These are phyloP conservation scores for Hydrocynus forskahlii DNA, from an alignment of 2,797 vertebrate species.

Conservation along the genomic window DNA sequence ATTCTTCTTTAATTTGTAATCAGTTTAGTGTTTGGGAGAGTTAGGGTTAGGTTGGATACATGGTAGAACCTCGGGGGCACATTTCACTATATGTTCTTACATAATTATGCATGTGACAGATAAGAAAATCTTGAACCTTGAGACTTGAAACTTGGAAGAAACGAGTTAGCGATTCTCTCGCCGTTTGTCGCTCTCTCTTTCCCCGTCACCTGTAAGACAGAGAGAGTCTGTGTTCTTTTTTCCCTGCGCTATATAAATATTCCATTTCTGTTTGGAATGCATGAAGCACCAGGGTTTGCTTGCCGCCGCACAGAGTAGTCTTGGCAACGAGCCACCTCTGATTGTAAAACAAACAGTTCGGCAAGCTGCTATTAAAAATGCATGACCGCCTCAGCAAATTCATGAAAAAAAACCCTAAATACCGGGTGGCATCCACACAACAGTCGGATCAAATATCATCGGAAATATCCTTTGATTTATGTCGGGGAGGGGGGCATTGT, in stretches of 20 bases:
- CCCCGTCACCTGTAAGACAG: conserved; percentile 11
- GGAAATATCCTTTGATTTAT: conserved; percentile 16
- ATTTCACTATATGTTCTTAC: too few species aligned
- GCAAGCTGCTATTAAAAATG: conserved; percentile 48
- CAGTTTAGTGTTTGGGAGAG: too few species aligned
- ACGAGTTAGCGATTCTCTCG: background rate
- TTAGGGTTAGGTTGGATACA: too few species aligned
- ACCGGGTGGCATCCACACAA: background rate
- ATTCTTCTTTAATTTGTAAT: too few species aligned
- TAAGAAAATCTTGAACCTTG: too few species aligned
- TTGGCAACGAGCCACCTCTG: conserved; percentile 47
- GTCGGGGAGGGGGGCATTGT: background rate
- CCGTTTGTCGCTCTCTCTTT: background rate
- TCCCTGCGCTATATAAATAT: conserved; percentile 33
- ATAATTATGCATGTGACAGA: too few species aligned
- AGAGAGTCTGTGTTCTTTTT: background rate
- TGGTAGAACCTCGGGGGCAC: too few species aligned
- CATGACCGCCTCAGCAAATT: conserved; percentile 30
- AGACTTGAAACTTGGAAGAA: background rate
- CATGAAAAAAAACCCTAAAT: conserved; percentile 5
- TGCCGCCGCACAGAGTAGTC: conserved; percentile 19
- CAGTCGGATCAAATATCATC: background rate
- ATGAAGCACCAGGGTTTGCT: conserved; percentile 20
- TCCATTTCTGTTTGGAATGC: conserved; percentile 38
- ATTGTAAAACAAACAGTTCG: conserved; percentile 52